phyloP scores from a whole-genome alignment of 2,113 vertebrate species.

The Verasper variegatus region DNA sequence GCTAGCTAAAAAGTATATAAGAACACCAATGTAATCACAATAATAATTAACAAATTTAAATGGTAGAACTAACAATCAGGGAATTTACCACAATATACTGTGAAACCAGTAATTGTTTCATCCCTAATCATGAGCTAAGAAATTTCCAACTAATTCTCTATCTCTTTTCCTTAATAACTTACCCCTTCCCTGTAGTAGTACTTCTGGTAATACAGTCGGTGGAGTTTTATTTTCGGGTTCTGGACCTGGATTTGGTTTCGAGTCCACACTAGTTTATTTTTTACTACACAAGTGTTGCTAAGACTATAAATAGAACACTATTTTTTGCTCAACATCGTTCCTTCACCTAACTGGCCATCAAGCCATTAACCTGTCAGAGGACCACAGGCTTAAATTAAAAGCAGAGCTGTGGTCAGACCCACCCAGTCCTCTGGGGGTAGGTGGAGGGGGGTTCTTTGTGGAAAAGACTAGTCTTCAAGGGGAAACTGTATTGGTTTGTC shows the following conservation, averaged over 20 bases:
- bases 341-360: not conserved
- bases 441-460: not conserved
- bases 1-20: no score
- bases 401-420: conserved; percentile 4
- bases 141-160: no score
- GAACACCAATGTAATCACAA: no score
- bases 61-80: no score
- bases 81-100: no score
- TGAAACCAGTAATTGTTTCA: no score
- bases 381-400: conserved; percentile 10
- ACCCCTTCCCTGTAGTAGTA: no score
- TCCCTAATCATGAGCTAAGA: no score
- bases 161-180: no score
- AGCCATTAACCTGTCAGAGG: not conserved
- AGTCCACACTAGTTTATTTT: not conserved
- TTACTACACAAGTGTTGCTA: not conserved
- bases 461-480: not conserved
- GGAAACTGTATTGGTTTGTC: not conserved
- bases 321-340: not conserved
- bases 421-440: not conserved
- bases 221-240: not conserved
- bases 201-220: no score
- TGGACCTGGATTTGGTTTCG: not conserved
- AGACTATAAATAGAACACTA: conserved; percentile 11
- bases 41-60: no score